These are phyloP conservation scores for Anarsia innoxiella DNA, from an alignment of 2,888 invertebrate species.

Conservation along the genomic window DNA sequence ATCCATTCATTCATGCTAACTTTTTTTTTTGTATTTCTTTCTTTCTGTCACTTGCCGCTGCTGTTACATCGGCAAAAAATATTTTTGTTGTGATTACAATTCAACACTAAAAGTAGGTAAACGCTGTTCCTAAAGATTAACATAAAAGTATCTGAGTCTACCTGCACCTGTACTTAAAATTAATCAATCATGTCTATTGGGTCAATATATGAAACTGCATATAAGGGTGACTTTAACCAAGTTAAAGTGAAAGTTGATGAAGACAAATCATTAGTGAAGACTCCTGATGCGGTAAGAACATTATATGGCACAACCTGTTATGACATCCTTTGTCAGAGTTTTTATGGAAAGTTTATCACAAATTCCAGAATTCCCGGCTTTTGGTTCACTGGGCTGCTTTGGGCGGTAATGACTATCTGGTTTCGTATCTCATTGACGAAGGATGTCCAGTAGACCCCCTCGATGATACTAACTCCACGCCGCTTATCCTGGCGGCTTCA, in stretches of 20 bases:
- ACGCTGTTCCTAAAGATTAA: no score
- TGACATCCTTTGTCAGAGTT: not conserved
- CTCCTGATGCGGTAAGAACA: constrained; percentile 43
- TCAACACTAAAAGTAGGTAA: no score
- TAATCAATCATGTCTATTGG: constrained; percentile 48
- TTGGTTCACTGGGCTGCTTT: constrained; percentile 88
- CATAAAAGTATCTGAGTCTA: no score
- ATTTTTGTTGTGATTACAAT: no score
- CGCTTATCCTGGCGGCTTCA: constrained; percentile 86
- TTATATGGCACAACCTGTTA: no score
- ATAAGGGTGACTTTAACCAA: constrained; percentile 81
- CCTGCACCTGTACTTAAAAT: not conserved
- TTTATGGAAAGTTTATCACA: not conserved
- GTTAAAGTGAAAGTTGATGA: constrained; percentile 78
- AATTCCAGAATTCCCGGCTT: constrained; percentile 80
- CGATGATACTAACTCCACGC: constrained; percentile 86
- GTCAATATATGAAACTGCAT: constrained; percentile 79
- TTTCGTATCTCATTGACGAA: constrained; percentile 78
- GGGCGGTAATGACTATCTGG: constrained; percentile 84
- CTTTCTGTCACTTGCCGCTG: no score
- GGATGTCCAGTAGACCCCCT: constrained; percentile 80
- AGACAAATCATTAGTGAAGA: constrained; percentile 44
- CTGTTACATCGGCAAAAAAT: no score
- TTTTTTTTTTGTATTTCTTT: no score
- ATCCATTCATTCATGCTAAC: no score